Evolutionary conservation across 2,888 invertebrate genomes (phyloP), one percentile per base, ranked within the genome.

Genomic region (Hemistola chrysoprasaria): DNA sequence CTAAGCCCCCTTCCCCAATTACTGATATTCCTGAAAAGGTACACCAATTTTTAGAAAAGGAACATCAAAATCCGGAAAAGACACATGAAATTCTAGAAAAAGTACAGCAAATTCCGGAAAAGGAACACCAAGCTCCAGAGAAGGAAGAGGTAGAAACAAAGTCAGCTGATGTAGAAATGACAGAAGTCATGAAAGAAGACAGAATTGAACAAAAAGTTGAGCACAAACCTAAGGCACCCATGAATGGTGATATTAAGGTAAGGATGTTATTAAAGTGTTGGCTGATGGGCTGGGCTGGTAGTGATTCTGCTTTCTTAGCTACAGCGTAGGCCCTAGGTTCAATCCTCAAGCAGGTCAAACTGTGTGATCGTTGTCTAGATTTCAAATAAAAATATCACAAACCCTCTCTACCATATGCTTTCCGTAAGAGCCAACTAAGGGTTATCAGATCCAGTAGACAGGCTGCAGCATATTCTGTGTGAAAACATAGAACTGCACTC

Each of bases 201-300:
- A 82, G 73, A 57, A 47, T 56, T 16, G 72, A 76, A 39, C 40
- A 53, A 1, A 78, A 78, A 56, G 58, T 65, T 8, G 52, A 65
- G 16, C 30, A 40, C 0, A 82, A 75, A 47, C 46, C 65, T 25
- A 74, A 66, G 50, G 47, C 62, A 27, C 67, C 85, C 8, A 59
- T 85, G 45, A 87, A 87, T 68, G 87, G 87, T 43, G 86, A 87
- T 60, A 57, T 55, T 35, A 87, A 85, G 78, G 83, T 80, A 65
- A 54, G 44, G 10, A 34, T 24, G 42, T 40, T 33, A 4, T 11
- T 20, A 11, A 16, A 22, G n/a, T n/a, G n/a, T n/a, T n/a, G n/a
- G n/a, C n/a, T n/a, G n/a, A n/a, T n/a, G n/a, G n/a, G n/a, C n/a
- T n/a, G n/a, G n/a, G n/a, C n/a, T n/a, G n/a, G n/a, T n/a, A n/a